These are phyloP conservation scores for Rhinichthys osculus DNA, from an alignment of 2,797 vertebrate genomes.

Conservation along the genomic window DNA sequence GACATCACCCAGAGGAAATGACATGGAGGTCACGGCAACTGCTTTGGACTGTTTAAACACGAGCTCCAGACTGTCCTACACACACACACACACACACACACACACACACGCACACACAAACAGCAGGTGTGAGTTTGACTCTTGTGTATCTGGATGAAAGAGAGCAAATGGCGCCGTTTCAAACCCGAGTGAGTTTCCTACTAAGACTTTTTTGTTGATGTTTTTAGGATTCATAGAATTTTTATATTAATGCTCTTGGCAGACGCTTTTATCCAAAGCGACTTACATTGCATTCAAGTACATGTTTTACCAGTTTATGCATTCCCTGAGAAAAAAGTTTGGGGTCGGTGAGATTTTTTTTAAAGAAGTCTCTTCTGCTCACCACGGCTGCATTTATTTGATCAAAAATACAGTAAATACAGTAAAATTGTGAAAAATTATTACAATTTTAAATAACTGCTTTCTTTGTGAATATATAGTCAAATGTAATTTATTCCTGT, in stretches of 20 bases:
- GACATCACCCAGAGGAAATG: slow-evolving; percentile 95
- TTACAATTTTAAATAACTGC: not conserved
- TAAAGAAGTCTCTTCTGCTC: not conserved
- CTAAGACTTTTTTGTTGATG: not conserved
- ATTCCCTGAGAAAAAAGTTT: not conserved
- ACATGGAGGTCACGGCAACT: slow-evolving; percentile 98
- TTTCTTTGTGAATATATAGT: not conserved
- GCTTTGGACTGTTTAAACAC: slow-evolving; percentile 98
- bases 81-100: slow-evolving; percentile 25
- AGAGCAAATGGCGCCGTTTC: not conserved
- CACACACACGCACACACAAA: slow-evolving; percentile 18
- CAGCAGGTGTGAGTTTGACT: not conserved
- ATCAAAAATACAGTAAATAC: not conserved
- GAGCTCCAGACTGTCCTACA: slow-evolving; percentile 96
- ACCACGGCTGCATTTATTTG: not conserved
- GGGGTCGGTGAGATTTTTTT: not conserved
- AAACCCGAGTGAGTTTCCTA: not conserved
- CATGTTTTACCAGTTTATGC: not conserved
- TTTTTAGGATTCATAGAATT: not conserved
- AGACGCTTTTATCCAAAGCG: not conserved
- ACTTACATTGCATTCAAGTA: not conserved
- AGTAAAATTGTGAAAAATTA: not conserved
- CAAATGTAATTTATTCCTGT: not conserved
- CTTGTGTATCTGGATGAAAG: not conserved
- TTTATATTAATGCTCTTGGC: not conserved